Evolutionary conservation across 2,797 vertebrate genomes (phyloP).

Genomic region (Enteromius argenteus): DNA sequence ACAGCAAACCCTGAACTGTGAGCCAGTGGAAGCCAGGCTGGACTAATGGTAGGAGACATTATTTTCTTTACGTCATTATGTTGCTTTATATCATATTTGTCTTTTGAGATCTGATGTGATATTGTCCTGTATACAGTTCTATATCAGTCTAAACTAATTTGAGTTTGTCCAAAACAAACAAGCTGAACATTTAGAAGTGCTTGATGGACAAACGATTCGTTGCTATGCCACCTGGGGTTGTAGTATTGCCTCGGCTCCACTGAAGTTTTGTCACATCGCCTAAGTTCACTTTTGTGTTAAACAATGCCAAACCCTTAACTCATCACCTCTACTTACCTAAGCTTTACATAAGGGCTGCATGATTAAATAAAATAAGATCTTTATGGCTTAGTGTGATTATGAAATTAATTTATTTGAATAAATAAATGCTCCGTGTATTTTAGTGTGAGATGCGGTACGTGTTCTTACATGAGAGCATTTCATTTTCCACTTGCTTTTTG

Average conservation of each 20-base stretch:
- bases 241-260: conserved; percentile 11
- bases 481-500: background rate
- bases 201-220: conserved; percentile 32
- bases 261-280: conserved; percentile 16
- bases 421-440: background rate
- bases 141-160: conserved; percentile 24
- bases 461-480: background rate
- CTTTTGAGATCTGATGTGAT: conserved; percentile 18
- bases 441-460: background rate
- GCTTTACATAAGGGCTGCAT: conserved; percentile 26
- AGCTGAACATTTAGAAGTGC: background rate
- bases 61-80: conserved; percentile 1
- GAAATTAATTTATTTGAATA: background rate
- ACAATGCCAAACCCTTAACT: conserved; percentile 3
- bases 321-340: background rate
- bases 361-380: background rate
- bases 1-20: conserved; percentile 74
- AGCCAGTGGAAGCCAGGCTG: conserved; percentile 79
- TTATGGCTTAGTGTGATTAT: background rate
- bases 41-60: conserved; percentile 79
- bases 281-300: conserved; percentile 27
- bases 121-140: conserved; percentile 72
- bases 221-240: background rate
- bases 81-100: conserved; percentile 6
- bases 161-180: conserved; percentile 14